Percentiles rank a stretch among this genome's conserved stretches.
phyloP scores from a whole-genome alignment of 2,113 vertebrate genomes.

The Scomber scombrus region DNA sequence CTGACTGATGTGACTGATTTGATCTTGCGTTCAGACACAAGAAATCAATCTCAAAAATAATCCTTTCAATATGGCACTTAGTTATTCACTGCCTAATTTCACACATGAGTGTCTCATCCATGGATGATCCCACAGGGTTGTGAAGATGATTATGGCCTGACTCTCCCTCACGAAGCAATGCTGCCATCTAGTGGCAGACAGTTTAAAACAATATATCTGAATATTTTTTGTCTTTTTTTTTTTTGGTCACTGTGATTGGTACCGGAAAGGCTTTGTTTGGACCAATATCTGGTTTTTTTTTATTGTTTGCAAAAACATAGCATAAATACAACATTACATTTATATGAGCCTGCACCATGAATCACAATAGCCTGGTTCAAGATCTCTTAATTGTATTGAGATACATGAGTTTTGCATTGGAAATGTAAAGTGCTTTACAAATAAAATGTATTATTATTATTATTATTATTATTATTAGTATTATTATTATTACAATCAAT shows the following conservation, averaged over 20 bases:
- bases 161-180: not conserved
- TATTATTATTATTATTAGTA: no score
- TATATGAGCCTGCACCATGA: no score
- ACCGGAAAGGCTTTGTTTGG: not conserved
- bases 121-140: not conserved
- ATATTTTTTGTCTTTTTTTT: not conserved
- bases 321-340: not conserved
- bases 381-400: no score
- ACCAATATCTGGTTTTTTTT: not conserved
- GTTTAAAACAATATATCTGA: not conserved
- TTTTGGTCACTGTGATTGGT: not conserved
- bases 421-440: no score
- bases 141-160: not conserved
- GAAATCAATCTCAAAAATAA: not conserved
- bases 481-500: no score
- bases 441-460: no score
- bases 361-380: no score
- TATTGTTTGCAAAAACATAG: not conserved
- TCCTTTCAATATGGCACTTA: slow-evolving; percentile 1
- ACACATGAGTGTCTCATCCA: not conserved
- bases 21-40: slow-evolving; percentile 12
- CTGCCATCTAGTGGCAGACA: slow-evolving; percentile 62
- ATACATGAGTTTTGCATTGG: no score
- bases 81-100: not conserved
- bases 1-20: slow-evolving; percentile 31